Evolutionary conservation across 2,113 vertebrate genomes (phyloP).

Genomic region (Planiliza haematocheilus): DNA sequence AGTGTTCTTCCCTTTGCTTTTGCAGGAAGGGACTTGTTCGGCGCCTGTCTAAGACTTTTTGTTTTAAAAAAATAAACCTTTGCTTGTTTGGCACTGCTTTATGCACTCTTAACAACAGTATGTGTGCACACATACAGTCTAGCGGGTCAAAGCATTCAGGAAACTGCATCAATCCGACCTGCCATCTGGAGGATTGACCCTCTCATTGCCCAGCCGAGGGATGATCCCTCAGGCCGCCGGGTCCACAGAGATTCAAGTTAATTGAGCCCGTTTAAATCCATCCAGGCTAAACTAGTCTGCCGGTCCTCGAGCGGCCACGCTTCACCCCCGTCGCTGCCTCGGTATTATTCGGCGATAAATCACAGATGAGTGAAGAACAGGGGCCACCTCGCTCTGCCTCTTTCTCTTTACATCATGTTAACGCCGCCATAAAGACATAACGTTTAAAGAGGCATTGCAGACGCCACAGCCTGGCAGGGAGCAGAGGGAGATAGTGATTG

Average conservation of each 20-base stretch:
- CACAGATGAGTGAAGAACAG: not conserved
- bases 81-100: too few relatives aligned
- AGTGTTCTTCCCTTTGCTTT: not conserved
- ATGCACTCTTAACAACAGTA: not conserved
- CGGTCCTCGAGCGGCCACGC: not conserved
- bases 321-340: constrained; percentile 11
- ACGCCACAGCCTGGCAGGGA: constrained; percentile 4
- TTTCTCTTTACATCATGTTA: not conserved
- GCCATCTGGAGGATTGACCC: not conserved
- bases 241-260: constrained; percentile 25
- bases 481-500: not conserved
- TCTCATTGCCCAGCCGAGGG: constrained; percentile 22
- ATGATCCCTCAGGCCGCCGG: constrained; percentile 14
- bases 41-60: too few relatives aligned
- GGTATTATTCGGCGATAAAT: constrained; percentile 13
- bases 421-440: not conserved
- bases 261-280: constrained; percentile 54
- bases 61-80: too few relatives aligned
- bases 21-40: too few relatives aligned
- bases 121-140: not conserved
- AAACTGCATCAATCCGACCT: not conserved
- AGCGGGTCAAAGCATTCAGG: not conserved
- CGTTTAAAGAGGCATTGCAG: constrained; percentile 13
- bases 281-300: constrained; percentile 2
- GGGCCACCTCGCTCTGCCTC: constrained; percentile 7